These are phyloP conservation scores for Manis crassicaudata DNA, from an alignment of 2,797 vertebrate genomes.

Conservation along the genomic window DNA sequence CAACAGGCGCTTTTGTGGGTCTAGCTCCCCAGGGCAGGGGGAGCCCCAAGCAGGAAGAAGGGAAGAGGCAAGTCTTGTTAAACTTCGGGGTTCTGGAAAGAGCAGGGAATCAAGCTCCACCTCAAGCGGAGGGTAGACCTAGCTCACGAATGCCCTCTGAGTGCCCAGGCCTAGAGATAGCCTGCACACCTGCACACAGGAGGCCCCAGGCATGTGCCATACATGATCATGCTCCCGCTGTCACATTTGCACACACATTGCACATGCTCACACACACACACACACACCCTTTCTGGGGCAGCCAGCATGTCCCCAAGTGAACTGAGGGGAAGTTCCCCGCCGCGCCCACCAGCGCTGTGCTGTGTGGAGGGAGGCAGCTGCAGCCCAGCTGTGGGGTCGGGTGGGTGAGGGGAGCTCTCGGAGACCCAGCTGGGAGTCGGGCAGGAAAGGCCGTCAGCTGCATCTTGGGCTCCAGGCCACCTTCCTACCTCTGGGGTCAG, in stretches of 20 bases:
- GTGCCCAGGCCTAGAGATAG: background rate
- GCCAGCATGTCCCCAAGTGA: slow-evolving; percentile 63
- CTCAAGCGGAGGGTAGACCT: background rate
- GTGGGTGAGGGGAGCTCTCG: background rate
- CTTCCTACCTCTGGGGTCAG: background rate
- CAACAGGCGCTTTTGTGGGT: background rate
- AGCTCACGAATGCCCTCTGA: background rate
- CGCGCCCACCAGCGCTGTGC: background rate
- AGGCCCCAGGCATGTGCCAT: background rate
- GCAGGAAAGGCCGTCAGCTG: background rate
- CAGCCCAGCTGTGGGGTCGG: slow-evolving; percentile 61
- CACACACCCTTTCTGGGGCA: background rate
- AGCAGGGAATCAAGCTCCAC: background rate
- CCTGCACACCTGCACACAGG: background rate
- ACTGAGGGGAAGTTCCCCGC: background rate
- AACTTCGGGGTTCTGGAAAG: background rate
- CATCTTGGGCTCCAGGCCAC: background rate
- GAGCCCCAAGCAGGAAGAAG: background rate
- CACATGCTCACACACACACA: background rate
- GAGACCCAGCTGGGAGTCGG: slow-evolving; percentile 32
- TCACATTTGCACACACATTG: background rate
- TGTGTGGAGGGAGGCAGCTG: slow-evolving; percentile 52
- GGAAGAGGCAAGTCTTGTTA: background rate
- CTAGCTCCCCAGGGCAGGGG: background rate
- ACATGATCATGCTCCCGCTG: background rate